phyloP scores from a whole-genome alignment of 2,113 vertebrate species.

The Dromiciops gliroides region DNA sequence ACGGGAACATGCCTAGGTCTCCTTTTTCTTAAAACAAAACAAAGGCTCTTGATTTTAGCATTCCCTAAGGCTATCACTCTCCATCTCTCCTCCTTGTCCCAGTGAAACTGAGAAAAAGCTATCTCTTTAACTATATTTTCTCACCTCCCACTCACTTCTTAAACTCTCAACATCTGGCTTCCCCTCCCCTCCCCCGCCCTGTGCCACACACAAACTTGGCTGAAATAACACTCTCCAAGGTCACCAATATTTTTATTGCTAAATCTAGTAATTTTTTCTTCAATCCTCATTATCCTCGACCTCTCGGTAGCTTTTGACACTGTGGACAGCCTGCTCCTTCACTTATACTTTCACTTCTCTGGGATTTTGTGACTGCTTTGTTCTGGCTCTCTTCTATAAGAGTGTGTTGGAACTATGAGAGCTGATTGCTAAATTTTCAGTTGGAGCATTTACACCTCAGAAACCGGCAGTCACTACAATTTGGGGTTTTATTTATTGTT shows the following conservation, averaged over 20 bases:
- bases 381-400: neutral
- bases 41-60: neutral
- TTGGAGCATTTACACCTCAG: neutral
- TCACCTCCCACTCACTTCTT: neutral
- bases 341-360: neutral
- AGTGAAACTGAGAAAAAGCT: neutral
- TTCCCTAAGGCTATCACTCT: neutral
- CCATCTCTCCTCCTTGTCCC: neutral
- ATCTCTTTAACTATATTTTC: neutral
- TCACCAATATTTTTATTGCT: neutral
- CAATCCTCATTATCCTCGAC: neutral
- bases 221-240: neutral
- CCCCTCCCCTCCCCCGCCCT: too few species aligned
- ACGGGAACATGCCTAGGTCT: neutral
- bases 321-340: neutral
- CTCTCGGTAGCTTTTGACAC: neutral
- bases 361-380: neutral
- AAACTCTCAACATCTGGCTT: neutral
- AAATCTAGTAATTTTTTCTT: neutral
- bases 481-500: neutral
- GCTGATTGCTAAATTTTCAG: neutral
- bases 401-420: neutral
- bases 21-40: neutral
- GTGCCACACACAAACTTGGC: too few species aligned
- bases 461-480: neutral